Percentiles rank a stretch among this genome's conserved stretches.
phyloP scores from a whole-genome alignment of 1,140 invertebrate genomes.

The fruit fly (Drosophila melanogaster) region Release_6_plus_ISO1_MT NT_037436.4:7596001-7596500 shows the following conservation, averaged over 20 bases:
- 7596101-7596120: constrained; percentile 12
- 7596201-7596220: constrained; percentile 50
- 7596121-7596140: constrained; percentile 16
- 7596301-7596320: neutral
- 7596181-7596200: constrained; percentile 63
- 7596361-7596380: constrained; percentile 81
- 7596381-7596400: constrained; percentile 60
- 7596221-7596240: constrained; percentile 33
- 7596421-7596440: constrained; percentile 58
- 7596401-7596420: constrained; percentile 30
- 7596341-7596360: constrained; percentile 58
- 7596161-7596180: constrained; percentile 45
- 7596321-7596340: constrained; percentile 26
- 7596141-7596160: constrained; percentile 8
- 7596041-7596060: neutral
- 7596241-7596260: constrained; percentile 52
- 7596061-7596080: neutral
- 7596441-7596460: constrained; percentile 60
- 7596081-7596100: constrained; percentile 1
- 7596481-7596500: constrained; percentile 73
- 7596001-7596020: neutral
- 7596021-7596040: neutral
- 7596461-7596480: constrained; percentile 72
- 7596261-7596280: neutral
- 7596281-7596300: neutral